phyloP scores from a whole-genome alignment of 2,113 vertebrate species.

The Mugil cephalus region DNA sequence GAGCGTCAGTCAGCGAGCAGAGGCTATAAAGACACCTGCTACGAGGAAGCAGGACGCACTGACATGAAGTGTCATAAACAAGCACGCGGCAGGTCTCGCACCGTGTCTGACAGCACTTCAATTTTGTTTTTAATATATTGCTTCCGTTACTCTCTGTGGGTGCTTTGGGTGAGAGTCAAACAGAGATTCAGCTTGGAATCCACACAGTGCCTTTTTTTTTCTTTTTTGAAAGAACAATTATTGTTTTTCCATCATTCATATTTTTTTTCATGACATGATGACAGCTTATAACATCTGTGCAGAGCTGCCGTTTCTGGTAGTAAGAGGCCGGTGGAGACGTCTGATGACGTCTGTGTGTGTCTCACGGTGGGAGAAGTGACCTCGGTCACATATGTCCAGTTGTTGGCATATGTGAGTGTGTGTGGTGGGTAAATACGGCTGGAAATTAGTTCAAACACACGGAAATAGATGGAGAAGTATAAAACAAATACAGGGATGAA shows the following conservation, averaged over 20 bases:
- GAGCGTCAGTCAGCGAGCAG: constrained; percentile 1
- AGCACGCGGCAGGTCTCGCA: background rate
- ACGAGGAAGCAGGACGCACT: background rate
- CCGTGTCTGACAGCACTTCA: background rate
- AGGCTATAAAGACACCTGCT: constrained; percentile 1
- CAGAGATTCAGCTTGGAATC: background rate
- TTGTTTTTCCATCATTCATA: background rate
- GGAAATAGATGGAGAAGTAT: too few relatives aligned
- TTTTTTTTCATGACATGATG: background rate
- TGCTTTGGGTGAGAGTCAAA: background rate
- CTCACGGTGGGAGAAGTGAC: background rate
- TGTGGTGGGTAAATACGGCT: constrained; percentile 6
- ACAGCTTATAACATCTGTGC: constrained; percentile 31
- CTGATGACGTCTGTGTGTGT: background rate
- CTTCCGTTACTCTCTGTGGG: constrained; percentile 6
- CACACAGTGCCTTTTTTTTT: background rate
- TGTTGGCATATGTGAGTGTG: constrained; percentile 9
- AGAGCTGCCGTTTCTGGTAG: constrained; percentile 13
- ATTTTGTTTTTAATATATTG: constrained; percentile 19
- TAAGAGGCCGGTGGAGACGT: background rate
- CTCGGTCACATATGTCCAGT: background rate
- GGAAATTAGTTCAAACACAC: constrained; percentile 37
- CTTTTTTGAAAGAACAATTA: background rate
- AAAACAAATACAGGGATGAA: too few relatives aligned
- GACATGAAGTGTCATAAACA: constrained; percentile 10